Evolutionary conservation across 2,797 vertebrate species (phyloP).

Genomic region (Anabacerthia variegaticeps): DNA sequence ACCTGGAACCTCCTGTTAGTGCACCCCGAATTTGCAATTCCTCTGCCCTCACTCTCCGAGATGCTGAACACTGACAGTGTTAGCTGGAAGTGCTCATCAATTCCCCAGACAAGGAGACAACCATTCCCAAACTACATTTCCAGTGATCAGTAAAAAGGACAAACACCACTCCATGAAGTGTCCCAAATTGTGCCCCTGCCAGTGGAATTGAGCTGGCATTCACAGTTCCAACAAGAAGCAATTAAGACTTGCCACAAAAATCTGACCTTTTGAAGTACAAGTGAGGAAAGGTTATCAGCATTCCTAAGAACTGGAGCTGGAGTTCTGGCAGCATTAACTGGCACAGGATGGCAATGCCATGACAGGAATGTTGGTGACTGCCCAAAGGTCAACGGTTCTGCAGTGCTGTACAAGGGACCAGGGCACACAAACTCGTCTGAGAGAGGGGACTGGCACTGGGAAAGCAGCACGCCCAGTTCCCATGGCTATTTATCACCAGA

Average conservation of each 20-base stretch:
- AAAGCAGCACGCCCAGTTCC: background rate
- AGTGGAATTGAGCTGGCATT: background rate
- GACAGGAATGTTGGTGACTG: background rate
- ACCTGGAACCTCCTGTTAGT: background rate
- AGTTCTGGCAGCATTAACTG: background rate
- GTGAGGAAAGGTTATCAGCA: background rate
- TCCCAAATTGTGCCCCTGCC: background rate
- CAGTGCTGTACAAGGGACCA: background rate
- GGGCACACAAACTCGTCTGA: rapidly evolving
- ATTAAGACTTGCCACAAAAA: background rate
- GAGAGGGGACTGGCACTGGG: background rate
- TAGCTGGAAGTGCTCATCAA: background rate
- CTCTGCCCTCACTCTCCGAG: background rate
- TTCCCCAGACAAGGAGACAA: background rate
- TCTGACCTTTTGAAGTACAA: background rate
- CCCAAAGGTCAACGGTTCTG: background rate
- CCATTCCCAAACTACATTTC: background rate
- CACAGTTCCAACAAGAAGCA: background rate
- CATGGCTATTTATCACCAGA: background rate
- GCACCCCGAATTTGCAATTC: rapidly evolving
- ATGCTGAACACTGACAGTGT: background rate
- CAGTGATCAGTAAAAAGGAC: background rate
- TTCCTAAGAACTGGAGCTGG: background rate
- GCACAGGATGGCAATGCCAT: background rate
- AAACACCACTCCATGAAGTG: background rate